A percentile compares a stretch with the other conserved stretches of the same genome.
These are phyloP conservation scores for Ladona fulva DNA, from an alignment of 1,140 invertebrate species.

Conservation along the genomic window DNA sequence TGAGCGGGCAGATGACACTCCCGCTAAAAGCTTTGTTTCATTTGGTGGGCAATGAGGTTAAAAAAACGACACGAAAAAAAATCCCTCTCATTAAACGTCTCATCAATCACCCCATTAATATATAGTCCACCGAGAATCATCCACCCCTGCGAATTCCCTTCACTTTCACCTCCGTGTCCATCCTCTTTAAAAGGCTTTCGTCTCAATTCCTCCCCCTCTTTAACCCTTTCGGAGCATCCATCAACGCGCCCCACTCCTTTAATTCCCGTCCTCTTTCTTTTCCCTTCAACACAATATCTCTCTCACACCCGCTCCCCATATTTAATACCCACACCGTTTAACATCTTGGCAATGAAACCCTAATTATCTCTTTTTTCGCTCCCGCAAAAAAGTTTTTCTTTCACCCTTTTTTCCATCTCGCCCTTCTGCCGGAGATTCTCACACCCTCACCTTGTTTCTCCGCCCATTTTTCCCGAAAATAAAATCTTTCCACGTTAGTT, in stretches of 20 bases:
- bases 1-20: too few relatives aligned
- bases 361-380: background rate
- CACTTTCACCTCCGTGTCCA: background rate
- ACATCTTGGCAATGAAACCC: constrained; percentile 8
- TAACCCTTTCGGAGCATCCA: background rate
- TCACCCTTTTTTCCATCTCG: background rate
- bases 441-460: background rate
- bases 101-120: too few relatives aligned
- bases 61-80: too few relatives aligned
- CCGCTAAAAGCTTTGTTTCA: too few relatives aligned
- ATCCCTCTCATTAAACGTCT: too few relatives aligned
- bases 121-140: too few relatives aligned
- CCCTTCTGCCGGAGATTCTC: too few relatives aligned
- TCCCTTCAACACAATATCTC: too few relatives aligned
- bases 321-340: constrained; percentile 1
- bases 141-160: too few relatives aligned
- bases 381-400: background rate
- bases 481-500: background rate
- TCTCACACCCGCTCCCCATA: background rate
- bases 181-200: background rate
- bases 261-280: background rate
- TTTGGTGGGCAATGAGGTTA: too few relatives aligned
- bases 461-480: background rate
- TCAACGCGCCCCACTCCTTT: background rate
- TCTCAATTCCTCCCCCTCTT: background rate